Conservation (phyloP, 2,797 vertebrate species). For the Eidolon dupreanum region DNA sequence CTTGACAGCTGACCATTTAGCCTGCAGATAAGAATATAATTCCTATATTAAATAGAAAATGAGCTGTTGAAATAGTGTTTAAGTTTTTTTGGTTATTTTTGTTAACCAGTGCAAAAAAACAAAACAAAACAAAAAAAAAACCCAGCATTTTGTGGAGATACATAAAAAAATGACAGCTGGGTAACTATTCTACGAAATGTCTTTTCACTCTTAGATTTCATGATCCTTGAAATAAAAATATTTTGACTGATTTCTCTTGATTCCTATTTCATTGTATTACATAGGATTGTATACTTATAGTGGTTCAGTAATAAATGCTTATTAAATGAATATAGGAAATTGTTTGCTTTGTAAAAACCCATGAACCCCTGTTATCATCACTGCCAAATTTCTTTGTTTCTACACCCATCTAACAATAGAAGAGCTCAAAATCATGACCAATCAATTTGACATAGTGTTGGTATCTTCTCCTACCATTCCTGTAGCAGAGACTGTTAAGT, state of each 20-base stretch:
- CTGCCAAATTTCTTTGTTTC: neutral
- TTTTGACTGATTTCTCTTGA: neutral
- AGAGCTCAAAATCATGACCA: neutral
- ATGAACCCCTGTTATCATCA: neutral
- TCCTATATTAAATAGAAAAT: conserved; percentile 10
- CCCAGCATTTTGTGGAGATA: neutral
- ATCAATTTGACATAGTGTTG: neutral
- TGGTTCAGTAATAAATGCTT: neutral
- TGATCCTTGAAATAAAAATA: neutral
- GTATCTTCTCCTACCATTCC: neutral
- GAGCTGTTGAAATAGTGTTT: neutral
- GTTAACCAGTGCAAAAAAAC: neutral
- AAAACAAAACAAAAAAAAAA: neutral
- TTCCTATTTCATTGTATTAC: neutral
- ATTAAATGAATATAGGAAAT: neutral
- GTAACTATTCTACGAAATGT: neutral
- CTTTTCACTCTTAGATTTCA: neutral
- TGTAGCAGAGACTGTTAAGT: neutral
- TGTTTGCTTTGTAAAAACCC: neutral
- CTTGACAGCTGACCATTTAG: neutral
- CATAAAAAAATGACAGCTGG: neutral
- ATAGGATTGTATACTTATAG: neutral
- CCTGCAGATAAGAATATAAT: neutral
- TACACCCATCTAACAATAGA: neutral
- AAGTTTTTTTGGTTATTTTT: neutral